A percentile compares a stretch with the other conserved stretches of the same genome.
phyloP scores from a whole-genome alignment of 2,113 vertebrate species.

The Datnioides undecimradiatus region DNA sequence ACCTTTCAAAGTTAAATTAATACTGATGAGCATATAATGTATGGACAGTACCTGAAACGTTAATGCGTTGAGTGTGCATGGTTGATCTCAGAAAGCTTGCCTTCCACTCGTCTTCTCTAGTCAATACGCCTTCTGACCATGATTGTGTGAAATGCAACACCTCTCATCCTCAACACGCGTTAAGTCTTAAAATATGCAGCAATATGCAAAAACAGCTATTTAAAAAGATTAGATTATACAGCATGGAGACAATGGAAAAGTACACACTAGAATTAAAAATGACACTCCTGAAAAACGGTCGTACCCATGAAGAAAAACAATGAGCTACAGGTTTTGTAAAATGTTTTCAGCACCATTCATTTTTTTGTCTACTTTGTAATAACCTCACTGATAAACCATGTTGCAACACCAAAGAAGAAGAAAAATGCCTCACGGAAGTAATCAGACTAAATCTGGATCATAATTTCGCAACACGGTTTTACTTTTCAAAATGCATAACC shows the following conservation, averaged over 20 bases:
- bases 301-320: slow-evolving; percentile 29
- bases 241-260: slow-evolving; percentile 35
- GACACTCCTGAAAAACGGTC: slow-evolving; percentile 29
- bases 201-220: slow-evolving; percentile 1
- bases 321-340: slow-evolving; percentile 18
- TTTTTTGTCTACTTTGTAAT: slow-evolving; percentile 15
- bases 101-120: neutral
- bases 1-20: neutral
- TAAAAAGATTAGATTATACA: slow-evolving; percentile 23
- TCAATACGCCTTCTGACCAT: neutral
- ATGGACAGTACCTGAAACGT: slow-evolving; percentile 50
- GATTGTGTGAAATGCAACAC: slow-evolving; percentile 1
- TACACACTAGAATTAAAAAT: slow-evolving; percentile 39
- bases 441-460: slow-evolving; percentile 7
- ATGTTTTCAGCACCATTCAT: slow-evolving; percentile 61
- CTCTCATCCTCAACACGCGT: too few relatives aligned
- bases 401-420: neutral
- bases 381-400: neutral
- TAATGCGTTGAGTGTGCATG: slow-evolving; percentile 36
- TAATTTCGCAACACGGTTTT: slow-evolving; percentile 18
- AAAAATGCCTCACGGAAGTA: neutral
- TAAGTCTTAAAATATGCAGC: slow-evolving; percentile 14
- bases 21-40: slow-evolving; percentile 7
- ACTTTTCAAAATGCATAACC: slow-evolving; percentile 27
- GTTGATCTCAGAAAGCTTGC: slow-evolving; percentile 10